Evolutionary conservation across 64 coral and sea anemone genomes (phyloP), one percentile per base, ranked within the genome.

Genomic region (Trachythela sp.): DNA sequence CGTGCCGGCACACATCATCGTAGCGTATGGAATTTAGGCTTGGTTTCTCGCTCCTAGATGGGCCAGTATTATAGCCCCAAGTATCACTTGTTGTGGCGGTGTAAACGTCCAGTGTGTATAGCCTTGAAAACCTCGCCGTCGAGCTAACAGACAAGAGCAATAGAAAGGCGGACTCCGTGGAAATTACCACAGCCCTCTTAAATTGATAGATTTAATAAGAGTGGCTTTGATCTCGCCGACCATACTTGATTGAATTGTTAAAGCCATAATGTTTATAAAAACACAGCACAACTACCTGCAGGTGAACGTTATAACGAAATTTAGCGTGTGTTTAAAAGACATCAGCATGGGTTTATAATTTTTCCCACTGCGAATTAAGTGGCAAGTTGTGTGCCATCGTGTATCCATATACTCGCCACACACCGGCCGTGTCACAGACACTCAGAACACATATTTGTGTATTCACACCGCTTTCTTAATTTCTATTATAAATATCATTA

Each of bases 161-260:
- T 80, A 15, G 7, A 37, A 38, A 80, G 75, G 75, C 75, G 75
- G 75, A 29, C 30, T 80, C 75, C 26, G 15, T 15, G 75, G 34
- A 80, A 80, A 80, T 80, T 80, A 80, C 75, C 75, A 80, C 75
- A 38, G 14, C 33, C 27, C 37, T 2, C 30, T 80, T 80, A 80
- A 80, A 80, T 80, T 80, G 75, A 80, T 80, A 80, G 75, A 80
- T 80, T 80, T 80, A 80, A 80, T 80, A 80, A 80, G 75, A 39
- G 33, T 39, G 33, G 26, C 75, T 80, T 80, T 80, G 75, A 80
- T 80, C 9, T 80, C 15, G 31, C 75, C 75, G 75, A 10, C 3
- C 34, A 9, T 8, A 37, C 75, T 80, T 80, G 75, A 80, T 80
- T 80, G 75, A 80, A 80, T 80, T 80, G 75, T 80, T 80, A 35